phyloP scores from a whole-genome alignment of 2,113 vertebrate species.

The Phrynosoma blainvillii region DNA sequence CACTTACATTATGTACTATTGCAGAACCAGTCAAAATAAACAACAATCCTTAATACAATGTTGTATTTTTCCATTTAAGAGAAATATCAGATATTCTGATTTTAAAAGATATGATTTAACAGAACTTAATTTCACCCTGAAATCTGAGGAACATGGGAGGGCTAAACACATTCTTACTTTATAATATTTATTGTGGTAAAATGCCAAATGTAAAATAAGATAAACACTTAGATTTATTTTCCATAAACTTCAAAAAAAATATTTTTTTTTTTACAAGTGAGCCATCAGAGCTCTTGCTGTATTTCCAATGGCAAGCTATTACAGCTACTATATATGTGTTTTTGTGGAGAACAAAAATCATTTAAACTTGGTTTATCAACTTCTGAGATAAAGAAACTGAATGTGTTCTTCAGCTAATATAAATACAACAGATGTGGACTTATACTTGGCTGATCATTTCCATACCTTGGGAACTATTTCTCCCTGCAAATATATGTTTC shows the following conservation, averaged over 20 bases:
- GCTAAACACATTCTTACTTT: conserved; percentile 26
- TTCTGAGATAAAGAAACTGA: conserved; percentile 36
- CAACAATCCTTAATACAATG: background rate
- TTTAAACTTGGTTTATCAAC: conserved; percentile 24
- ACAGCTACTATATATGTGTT: background rate
- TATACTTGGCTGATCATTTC: conserved; percentile 48
- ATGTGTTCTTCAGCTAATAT: conserved; percentile 15
- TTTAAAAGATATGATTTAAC: background rate
- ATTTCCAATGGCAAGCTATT: background rate
- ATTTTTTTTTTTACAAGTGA: conserved; percentile 32
- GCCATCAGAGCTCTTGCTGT: background rate
- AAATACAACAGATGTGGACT: conserved; percentile 49
- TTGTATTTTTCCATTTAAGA: background rate
- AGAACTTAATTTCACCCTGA: background rate
- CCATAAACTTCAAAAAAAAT: conserved; percentile 28
- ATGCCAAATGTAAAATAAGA: conserved; percentile 21
- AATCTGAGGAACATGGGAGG: background rate
- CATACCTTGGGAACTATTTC: conserved; percentile 42
- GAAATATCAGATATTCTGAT: background rate
- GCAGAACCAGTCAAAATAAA: background rate
- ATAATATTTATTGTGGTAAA: conserved; percentile 38
- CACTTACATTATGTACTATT: background rate
- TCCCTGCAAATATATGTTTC: conserved; percentile 16
- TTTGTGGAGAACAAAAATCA: conserved; percentile 34
- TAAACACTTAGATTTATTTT: conserved; percentile 23